Conservation (phyloP, 1,140 invertebrate genomes). For the Drosophila persimilis region DNA sequence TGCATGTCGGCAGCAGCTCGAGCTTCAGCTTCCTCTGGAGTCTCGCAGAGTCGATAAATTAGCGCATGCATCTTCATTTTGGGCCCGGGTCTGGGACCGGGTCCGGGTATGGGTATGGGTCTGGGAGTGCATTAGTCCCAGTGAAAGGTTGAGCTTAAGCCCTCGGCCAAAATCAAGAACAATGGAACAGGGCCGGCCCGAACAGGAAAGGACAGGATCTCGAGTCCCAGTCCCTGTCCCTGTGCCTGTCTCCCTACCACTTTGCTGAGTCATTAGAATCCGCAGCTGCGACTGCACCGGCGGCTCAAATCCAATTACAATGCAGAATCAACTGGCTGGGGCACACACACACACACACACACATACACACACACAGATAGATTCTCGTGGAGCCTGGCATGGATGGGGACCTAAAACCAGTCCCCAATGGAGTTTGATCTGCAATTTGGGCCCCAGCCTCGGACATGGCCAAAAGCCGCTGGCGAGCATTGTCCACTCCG, state of each 20-base stretch:
- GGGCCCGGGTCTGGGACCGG: not conserved
- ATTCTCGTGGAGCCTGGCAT: not conserved
- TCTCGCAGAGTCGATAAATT: constrained; percentile 50
- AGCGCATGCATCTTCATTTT: constrained; percentile 68
- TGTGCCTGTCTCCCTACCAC: constrained; percentile 7
- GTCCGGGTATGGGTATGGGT: constrained; percentile 12
- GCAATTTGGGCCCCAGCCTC: constrained; percentile 43
- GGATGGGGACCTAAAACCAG: constrained; percentile 15
- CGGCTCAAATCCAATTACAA: constrained; percentile 77
- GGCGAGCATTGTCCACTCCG: constrained; percentile 73
- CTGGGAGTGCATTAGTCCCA: constrained; percentile 45
- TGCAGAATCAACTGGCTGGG: constrained; percentile 52
- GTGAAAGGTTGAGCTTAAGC: constrained; percentile 39
- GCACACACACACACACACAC: constrained; percentile 19
- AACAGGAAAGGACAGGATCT: constrained; percentile 14
- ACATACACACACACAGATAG: constrained; percentile 15
- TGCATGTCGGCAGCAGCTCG: constrained; percentile 27
- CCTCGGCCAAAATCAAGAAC: constrained; percentile 37
- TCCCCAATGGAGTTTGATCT: constrained; percentile 29
- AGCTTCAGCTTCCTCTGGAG: constrained; percentile 22
- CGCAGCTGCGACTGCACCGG: constrained; percentile 69
- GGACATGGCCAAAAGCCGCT: constrained; percentile 52
- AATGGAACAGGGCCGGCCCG: constrained; percentile 26
- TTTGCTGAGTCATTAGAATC: constrained; percentile 73
- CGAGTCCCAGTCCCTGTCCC: constrained; percentile 1